Conservation (phyloP, 2,888 invertebrate genomes). For the Ornithoptera priamus region DNA sequence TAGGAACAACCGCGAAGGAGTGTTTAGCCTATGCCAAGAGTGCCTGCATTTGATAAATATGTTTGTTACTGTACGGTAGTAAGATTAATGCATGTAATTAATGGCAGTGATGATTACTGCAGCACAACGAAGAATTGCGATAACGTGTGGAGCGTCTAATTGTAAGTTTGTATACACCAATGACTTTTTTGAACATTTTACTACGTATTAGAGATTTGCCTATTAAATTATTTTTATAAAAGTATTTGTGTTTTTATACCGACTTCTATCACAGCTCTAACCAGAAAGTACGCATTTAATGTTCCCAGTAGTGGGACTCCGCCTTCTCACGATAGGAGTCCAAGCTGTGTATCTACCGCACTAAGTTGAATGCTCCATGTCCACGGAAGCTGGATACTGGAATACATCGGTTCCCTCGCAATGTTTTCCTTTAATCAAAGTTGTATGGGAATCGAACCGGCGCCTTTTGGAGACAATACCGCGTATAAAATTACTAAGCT, state of each 20-base stretch:
- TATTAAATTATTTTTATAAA: constrained; percentile 81
- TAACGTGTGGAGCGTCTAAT: constrained; percentile 58
- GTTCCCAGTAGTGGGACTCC: too few relatives aligned
- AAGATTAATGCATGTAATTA: constrained; percentile 28
- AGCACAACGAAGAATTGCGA: constrained; percentile 59
- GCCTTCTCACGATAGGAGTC: too few relatives aligned
- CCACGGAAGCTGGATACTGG: too few relatives aligned
- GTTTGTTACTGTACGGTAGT: constrained; percentile 35
- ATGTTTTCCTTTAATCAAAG: too few relatives aligned
- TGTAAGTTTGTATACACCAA: constrained; percentile 75
- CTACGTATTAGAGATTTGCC: constrained; percentile 68
- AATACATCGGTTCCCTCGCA: too few relatives aligned
- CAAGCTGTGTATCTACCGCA: too few relatives aligned
- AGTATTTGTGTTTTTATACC: constrained; percentile 40
- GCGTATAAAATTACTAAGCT: too few relatives aligned
- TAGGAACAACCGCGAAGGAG: not conserved
- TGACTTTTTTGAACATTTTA: constrained; percentile 78
- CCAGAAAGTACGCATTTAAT: too few relatives aligned
- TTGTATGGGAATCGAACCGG: too few relatives aligned
- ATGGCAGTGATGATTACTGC: constrained; percentile 33
- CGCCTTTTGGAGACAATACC: too few relatives aligned
- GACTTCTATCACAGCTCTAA: too few relatives aligned
- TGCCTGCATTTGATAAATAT: constrained; percentile 60
- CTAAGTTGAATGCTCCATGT: too few relatives aligned
- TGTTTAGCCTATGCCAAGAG: constrained; percentile 47